These are phyloP conservation scores for Euwallacea similis DNA, from an alignment of 1,140 invertebrate species.

Conservation along the genomic window DNA sequence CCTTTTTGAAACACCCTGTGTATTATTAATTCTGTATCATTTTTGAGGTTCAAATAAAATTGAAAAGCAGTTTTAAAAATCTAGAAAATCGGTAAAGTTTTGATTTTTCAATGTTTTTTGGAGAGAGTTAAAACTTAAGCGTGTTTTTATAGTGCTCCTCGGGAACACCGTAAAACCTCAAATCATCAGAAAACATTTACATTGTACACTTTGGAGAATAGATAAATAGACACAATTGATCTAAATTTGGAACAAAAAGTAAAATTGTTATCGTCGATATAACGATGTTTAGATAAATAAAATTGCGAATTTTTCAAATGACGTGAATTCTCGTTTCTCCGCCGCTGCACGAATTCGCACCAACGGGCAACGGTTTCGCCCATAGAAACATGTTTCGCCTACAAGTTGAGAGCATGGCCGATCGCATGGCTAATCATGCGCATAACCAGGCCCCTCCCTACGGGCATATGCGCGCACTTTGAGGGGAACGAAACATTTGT, in stretches of 20 bases:
- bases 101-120: no score
- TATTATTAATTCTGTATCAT: no score
- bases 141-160: no score
- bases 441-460: slow-evolving; percentile 13
- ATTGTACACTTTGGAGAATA: no score
- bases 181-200: no score
- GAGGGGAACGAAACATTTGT: slow-evolving; percentile 10
- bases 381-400: background rate
- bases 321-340: background rate
- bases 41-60: no score
- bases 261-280: background rate
- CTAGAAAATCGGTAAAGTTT: no score
- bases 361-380: slow-evolving; percentile 19
- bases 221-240: no score
- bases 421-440: slow-evolving; percentile 12
- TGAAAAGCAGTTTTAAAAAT: no score
- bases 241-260: background rate
- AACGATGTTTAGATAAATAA: background rate
- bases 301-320: background rate
- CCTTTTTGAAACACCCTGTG: no score
- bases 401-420: slow-evolving; percentile 24
- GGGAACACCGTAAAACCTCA: no score
- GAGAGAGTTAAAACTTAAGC: no score
- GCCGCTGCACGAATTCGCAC: slow-evolving; percentile 17
- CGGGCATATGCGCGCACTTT: slow-evolving; percentile 7